Conservation (phyloP, 2,888 invertebrate species). For the Aphidoletes aphidimyza region DNA sequence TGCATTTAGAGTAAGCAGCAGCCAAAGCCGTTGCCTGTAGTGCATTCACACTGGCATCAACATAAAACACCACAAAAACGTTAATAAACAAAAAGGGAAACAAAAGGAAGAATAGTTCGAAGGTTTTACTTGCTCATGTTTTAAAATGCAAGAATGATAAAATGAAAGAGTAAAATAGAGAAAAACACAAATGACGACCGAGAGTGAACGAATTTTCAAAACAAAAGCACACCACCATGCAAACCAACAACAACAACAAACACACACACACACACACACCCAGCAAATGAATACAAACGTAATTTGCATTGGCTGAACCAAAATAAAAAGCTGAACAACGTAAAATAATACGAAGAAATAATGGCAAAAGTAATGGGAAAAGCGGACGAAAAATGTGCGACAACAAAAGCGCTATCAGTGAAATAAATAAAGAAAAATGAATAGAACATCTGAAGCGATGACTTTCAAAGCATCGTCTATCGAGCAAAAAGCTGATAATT, state of each 20-base stretch:
- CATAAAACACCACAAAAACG: neutral
- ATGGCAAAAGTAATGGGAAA: neutral
- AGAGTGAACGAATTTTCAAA: neutral
- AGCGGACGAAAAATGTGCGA: slow-evolving; percentile 6
- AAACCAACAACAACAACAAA: too few relatives aligned
- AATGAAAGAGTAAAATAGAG: slow-evolving; percentile 7
- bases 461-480: neutral
- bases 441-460: slow-evolving; percentile 4
- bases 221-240: neutral
- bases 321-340: neutral
- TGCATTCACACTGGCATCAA: neutral
- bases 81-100: slow-evolving; percentile 1
- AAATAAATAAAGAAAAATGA: neutral
- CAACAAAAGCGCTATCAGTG: slow-evolving; percentile 10
- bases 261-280: too few relatives aligned
- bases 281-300: slow-evolving; percentile 28
- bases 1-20: neutral
- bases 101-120: slow-evolving; percentile 34
- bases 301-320: neutral
- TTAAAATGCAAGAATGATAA: slow-evolving; percentile 29
- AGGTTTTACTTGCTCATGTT: slow-evolving; percentile 53
- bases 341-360: neutral
- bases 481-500: too few relatives aligned
- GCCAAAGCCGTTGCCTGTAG: neutral
- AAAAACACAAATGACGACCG: slow-evolving; percentile 35